Evolutionary conservation across 2,888 invertebrate genomes (phyloP), one percentile per base, ranked within the genome.

Genomic region (Baronia brevicornis): DNA sequence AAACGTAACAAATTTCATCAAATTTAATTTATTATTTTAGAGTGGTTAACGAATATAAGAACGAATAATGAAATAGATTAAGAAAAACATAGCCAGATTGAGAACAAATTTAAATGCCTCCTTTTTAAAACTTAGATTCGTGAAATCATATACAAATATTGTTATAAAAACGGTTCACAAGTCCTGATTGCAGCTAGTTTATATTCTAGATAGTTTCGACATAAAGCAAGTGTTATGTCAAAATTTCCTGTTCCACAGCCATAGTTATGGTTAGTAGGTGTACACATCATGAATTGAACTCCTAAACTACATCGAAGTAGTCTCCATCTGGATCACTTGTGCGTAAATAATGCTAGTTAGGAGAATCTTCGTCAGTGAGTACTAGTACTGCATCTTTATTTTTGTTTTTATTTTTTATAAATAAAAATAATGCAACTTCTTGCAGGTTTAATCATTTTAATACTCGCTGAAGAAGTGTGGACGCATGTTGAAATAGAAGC

Each of bases 401-500:
- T 12, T 22, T 27, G 10, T 8, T 20, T 13, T 20, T 6, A n/a
- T 22, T 2, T 39, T 40, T 20, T 22, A 7, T 15, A 1, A 8
- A 8, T 7, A 9, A 15, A 6, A 27, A 17, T 9, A 8, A n/a
- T n/a, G n/a, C n/a, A n/a, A 10, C 32, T 26, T 31, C 7, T 56
- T 66, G 31, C 43, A 82, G 82, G 71, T 65, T 57, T 75, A 39
- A 40, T 78, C 18, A 43, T 78, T 4, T 36, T 73, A 11, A 51
- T 53, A n/a, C 48, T 75, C 20, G 60, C 62, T 1, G 51, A 57
- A 6, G 58, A 73, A 50, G 74, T 77, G 4, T 71, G 72, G 68
- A 36, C 58, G 0, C 82, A 84, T 45, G 72, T 82, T 6, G 82
- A 84, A 60, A 72, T 80, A 38, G 82, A 84, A 50, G 70, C 80